Evolutionary conservation across 2,797 vertebrate species (phyloP), one percentile per base, ranked within the genome.

Genomic region (Mormyrus hasselquistii): DNA sequence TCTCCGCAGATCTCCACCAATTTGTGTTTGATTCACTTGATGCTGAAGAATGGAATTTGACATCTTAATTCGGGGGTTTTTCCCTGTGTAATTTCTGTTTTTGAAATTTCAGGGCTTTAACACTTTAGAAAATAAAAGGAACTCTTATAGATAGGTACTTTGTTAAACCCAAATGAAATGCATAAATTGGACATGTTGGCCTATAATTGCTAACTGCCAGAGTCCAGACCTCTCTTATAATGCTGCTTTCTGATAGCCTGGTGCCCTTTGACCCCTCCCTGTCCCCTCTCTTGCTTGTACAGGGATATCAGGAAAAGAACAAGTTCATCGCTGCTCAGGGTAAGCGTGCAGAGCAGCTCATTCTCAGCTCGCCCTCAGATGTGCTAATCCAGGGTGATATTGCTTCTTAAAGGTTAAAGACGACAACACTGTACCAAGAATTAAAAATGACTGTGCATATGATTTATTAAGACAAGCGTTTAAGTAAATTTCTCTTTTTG

Each of bases 241-340:
- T 8, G 9, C 47, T 52, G 22, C 22, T 85, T 25, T 49, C 47
- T 52, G 44, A 85, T 50, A 47, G 38, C 12, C 34, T 41, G 47
- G 25, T n/a, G n/a, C 29, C 53, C 25, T 12, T 38, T 57, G 29
- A 52, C 9, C 52, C 3, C 12, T 55, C 49, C 52, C 52, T 85
- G 73, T 85, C 22, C 29, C 41, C 6, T 86, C 85, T 57, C 10
- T 85, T 53, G 44, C 10, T 82, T 89, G 88, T 88, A 38, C 89
- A 99, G 98, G 98, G 98, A 89, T 99, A 99, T 95, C 98, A 99
- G 94, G 98, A 99, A 92, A 99, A 99, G 95, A 99, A 99, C 92
- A 99, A 99, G 94, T 99, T 99, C 92, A 98, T 99, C 93, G 98
- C 97, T 90, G 98, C 98, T 92, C 98, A 99, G 97, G 98, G 98